phyloP scores from a whole-genome alignment of 2,888 invertebrate species.

The Zaprionus bogoriensis region DNA sequence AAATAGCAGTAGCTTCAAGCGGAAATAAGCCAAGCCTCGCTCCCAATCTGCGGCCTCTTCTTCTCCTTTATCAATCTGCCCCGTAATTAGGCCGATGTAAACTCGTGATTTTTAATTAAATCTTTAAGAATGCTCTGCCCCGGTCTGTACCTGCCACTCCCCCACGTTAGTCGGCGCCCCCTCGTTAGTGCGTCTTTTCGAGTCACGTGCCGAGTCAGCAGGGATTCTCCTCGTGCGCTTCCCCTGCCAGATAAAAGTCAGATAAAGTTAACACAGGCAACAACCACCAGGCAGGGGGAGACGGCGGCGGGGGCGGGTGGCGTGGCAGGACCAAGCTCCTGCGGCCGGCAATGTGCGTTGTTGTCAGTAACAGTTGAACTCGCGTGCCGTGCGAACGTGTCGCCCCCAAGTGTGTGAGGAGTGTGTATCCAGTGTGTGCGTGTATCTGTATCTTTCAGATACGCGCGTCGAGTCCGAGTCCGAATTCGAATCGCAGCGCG shows the following conservation, averaged over 20 bases:
- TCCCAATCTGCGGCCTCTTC: too few species aligned
- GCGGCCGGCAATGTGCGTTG: slow-evolving; percentile 33
- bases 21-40: too few species aligned
- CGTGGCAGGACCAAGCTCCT: background rate
- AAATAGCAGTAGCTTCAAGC: too few species aligned
- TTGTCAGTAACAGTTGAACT: slow-evolving; percentile 64
- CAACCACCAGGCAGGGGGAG: slow-evolving; percentile 35
- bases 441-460: slow-evolving; percentile 25
- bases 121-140: background rate
- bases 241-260: slow-evolving; percentile 54
- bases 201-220: slow-evolving; percentile 29
- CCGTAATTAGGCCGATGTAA: slow-evolving; percentile 11
- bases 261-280: slow-evolving; percentile 60
- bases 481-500: slow-evolving; percentile 31
- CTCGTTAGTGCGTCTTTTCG: slow-evolving; percentile 20
- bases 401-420: background rate
- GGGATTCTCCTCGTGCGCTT: slow-evolving; percentile 40
- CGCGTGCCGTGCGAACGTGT: slow-evolving; percentile 51
- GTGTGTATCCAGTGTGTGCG: slow-evolving; percentile 22
- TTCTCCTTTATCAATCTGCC: background rate
- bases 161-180: background rate
- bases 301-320: slow-evolving; percentile 20
- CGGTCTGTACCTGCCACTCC: background rate
- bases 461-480: slow-evolving; percentile 1
- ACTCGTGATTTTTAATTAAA: slow-evolving; percentile 39